phyloP scores from a whole-genome alignment of 2,113 vertebrate genomes.

The Coregonus clupeaformis region DNA sequence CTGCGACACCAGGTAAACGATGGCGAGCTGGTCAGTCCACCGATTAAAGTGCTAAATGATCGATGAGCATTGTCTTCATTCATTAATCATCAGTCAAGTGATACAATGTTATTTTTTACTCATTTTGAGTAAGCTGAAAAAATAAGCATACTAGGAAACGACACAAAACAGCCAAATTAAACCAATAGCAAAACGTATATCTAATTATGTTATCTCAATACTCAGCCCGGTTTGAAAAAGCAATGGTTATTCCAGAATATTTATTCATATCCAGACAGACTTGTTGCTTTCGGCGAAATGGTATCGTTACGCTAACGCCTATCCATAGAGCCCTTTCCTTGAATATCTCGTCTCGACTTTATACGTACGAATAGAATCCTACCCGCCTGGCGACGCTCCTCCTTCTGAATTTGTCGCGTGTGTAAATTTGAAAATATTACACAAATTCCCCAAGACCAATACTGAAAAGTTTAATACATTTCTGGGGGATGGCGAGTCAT shows the following conservation, averaged over 20 bases:
- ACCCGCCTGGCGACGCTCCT: conserved; percentile 25
- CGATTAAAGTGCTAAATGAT: not conserved
- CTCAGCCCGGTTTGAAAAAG: not conserved
- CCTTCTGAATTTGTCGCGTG: conserved; percentile 33
- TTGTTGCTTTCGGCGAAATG: conserved; percentile 8
- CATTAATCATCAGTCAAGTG: not conserved
- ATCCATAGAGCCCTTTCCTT: conserved; percentile 41
- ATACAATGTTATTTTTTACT: not conserved
- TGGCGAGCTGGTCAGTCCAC: not conserved
- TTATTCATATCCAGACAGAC: conserved; percentile 32
- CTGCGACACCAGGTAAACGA: not conserved
- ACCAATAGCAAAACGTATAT: not conserved
- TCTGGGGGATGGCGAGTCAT: conserved; percentile 48
- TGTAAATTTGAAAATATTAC: not conserved
- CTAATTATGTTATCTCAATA: not conserved
- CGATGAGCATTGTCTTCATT: not conserved
- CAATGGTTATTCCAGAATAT: not conserved
- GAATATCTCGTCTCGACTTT: conserved; percentile 36
- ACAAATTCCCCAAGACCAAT: not conserved
- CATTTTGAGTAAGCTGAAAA: not conserved
- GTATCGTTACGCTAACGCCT: conserved; percentile 43
- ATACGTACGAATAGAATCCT: conserved; percentile 32
- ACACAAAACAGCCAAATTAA: not conserved
- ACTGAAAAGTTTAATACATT: conserved; percentile 40
- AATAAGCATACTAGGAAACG: not conserved